Percentiles rank a stretch among this genome's conserved stretches.
Conservation (phyloP, 2,888 invertebrate genomes). For the Neoaliturus tenellus region DNA sequence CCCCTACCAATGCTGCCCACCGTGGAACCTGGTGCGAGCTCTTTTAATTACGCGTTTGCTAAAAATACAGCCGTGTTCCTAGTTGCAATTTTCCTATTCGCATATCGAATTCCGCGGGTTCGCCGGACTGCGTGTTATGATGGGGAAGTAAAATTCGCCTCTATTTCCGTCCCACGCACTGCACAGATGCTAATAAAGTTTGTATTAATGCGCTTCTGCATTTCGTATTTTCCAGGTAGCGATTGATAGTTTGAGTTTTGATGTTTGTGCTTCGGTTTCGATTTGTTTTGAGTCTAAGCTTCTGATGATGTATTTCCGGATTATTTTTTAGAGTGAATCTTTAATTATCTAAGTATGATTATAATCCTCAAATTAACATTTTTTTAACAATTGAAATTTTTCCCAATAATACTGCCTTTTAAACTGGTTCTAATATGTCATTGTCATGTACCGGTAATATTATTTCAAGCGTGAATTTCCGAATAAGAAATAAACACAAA, state of each 20-base stretch:
- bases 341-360: too few species aligned
- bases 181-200: conserved; percentile 37
- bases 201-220: conserved; percentile 17
- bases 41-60: conserved; percentile 53
- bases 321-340: too few species aligned
- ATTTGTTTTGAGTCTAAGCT: not conserved
- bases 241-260: conserved; percentile 17
- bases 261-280: not conserved
- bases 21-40: not conserved
- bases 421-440: too few species aligned
- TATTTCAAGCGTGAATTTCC: too few species aligned
- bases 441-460: too few species aligned
- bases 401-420: too few species aligned
- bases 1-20: not conserved
- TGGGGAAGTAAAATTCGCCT: conserved; percentile 32
- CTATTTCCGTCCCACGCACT: conserved; percentile 41
- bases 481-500: too few species aligned
- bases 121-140: conserved; percentile 38
- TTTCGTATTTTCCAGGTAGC: not conserved
- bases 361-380: too few species aligned
- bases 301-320: not conserved
- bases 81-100: conserved; percentile 52
- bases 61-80: conserved; percentile 45
- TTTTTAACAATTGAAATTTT: too few species aligned
- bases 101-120: conserved; percentile 18